Percentiles rank a stretch among this genome's conserved stretches.
Evolutionary conservation across 2,113 vertebrate genomes (phyloP).

Genomic region (Pelvicachromis taeniatus): DNA sequence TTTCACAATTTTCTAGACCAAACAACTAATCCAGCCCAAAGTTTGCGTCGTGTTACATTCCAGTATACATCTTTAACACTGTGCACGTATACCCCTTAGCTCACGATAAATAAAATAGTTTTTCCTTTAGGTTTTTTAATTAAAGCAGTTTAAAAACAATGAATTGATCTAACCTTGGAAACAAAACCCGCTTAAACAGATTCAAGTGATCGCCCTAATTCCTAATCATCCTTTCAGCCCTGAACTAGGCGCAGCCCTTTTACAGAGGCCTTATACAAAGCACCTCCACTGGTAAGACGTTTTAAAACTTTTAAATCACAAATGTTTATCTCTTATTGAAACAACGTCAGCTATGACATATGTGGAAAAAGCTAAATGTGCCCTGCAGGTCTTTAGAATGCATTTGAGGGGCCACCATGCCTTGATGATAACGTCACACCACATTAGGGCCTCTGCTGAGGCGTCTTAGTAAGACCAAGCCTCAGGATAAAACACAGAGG

Average conservation of each 20-base stretch:
- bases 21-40: not conserved
- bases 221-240: not conserved
- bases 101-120: not conserved
- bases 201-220: not conserved
- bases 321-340: not conserved
- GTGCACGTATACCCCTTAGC: not conserved
- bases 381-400: not conserved
- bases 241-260: not conserved
- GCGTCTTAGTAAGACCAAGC: not conserved
- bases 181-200: not conserved
- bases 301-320: not conserved
- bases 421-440: conserved; percentile 3
- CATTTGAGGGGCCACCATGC: not conserved
- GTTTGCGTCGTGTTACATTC: not conserved
- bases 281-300: not conserved
- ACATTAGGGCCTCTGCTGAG: conserved; percentile 1
- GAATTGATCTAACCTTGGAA: not conserved
- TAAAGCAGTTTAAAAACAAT: not conserved
- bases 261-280: not conserved
- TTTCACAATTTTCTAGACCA: not conserved
- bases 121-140: not conserved
- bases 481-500: conserved; percentile 10
- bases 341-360: not conserved
- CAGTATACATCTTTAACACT: not conserved
- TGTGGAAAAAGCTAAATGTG: not conserved